Evolutionary conservation across 2,888 invertebrate species (phyloP).

Genomic region (Eumerus sabulonum): DNA sequence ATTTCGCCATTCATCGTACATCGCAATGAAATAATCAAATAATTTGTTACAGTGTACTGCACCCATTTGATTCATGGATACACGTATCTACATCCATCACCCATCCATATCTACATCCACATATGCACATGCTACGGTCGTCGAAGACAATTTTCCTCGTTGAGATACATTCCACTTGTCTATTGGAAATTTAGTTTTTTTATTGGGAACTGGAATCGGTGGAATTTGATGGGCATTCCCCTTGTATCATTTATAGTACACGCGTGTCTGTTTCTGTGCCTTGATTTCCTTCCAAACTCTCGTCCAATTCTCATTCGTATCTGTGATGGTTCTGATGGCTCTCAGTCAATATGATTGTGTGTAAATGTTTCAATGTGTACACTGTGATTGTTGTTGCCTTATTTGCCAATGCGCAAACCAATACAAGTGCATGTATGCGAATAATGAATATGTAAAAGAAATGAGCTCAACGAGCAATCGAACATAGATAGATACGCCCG

Average conservation of each 20-base stretch:
- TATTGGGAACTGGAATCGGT: constrained; percentile 44
- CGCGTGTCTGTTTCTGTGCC: constrained; percentile 9
- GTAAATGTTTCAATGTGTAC: constrained; percentile 6
- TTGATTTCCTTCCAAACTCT: too few species aligned
- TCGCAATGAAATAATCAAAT: not conserved
- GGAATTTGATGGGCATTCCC: constrained; percentile 56
- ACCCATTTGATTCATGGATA: constrained; percentile 1
- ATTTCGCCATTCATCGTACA: not conserved
- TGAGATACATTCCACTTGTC: constrained; percentile 60
- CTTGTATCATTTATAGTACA: constrained; percentile 16
- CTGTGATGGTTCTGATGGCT: too few species aligned
- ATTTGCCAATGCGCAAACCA: constrained; percentile 62
- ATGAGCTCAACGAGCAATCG: not conserved
- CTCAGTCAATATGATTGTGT: constrained; percentile 4
- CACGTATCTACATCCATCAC: not conserved
- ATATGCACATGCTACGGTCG: not conserved
- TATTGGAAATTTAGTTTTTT: constrained; percentile 23
- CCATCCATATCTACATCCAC: not conserved
- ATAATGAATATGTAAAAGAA: constrained; percentile 3
- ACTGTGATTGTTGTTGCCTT: constrained; percentile 17
- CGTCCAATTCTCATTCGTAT: too few species aligned
- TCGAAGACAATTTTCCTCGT: too few species aligned
- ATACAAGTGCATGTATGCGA: constrained; percentile 6
- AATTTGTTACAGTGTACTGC: constrained; percentile 12
- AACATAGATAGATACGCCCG: constrained; percentile 48